phyloP scores from a whole-genome alignment of 2,113 vertebrate species.

The Sprattus sprattus region DNA sequence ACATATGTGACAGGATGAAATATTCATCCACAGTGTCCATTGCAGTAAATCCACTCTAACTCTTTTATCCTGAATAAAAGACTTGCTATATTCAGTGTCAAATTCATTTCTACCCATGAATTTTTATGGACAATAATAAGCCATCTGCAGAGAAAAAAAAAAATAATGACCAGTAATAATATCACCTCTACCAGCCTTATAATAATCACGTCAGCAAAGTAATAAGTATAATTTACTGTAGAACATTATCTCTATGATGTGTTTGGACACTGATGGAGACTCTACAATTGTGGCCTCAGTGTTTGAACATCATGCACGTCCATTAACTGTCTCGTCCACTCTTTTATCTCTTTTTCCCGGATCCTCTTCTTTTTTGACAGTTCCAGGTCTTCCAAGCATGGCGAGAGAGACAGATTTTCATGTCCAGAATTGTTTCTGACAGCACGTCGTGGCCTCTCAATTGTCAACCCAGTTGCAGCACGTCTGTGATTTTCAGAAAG shows the following conservation, averaged over 20 bases:
- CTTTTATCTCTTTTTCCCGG: background rate
- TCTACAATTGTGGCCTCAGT: background rate
- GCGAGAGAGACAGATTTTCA: background rate
- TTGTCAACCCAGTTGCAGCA: background rate
- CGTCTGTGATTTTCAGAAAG: background rate
- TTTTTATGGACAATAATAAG: constrained; percentile 12
- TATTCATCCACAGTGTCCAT: background rate
- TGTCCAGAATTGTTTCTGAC: background rate
- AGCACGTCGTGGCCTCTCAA: background rate
- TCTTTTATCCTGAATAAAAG: background rate
- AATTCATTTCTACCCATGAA: constrained; percentile 6
- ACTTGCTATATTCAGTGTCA: background rate
- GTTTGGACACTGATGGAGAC: background rate
- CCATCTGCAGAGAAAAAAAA: constrained; percentile 12
- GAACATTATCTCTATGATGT: constrained; percentile 7
- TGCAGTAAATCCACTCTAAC: background rate
- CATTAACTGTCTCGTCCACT: background rate
- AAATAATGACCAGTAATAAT: background rate
- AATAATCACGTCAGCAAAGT: background rate
- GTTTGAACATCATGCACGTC: background rate
- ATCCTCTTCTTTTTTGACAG: background rate
- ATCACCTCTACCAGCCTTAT: background rate
- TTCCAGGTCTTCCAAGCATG: background rate
- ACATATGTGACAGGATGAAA: background rate
- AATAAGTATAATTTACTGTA: constrained; percentile 4